phyloP scores from a whole-genome alignment of 2,888 invertebrate genomes.

The Escarpia spicata region DNA sequence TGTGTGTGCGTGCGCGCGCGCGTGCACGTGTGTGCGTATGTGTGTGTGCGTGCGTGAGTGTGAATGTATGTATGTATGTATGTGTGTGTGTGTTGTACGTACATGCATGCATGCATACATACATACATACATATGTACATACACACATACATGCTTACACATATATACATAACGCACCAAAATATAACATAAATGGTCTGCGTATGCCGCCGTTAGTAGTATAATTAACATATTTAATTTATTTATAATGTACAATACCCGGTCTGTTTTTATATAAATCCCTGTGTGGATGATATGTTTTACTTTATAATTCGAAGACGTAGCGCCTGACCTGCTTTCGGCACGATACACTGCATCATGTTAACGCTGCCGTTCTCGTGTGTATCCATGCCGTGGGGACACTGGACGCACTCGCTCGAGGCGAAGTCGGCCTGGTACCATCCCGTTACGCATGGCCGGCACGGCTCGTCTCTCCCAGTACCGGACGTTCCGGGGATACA shows the following conservation, averaged over 20 bases:
- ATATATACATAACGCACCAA: no score
- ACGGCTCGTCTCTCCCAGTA: not conserved
- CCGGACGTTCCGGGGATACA: not conserved
- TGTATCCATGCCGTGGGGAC: not conserved
- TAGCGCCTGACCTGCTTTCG: not conserved
- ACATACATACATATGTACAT: no score
- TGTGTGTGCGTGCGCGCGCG: not conserved
- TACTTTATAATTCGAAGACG: not conserved
- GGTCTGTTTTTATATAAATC: no score
- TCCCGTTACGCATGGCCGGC: not conserved
- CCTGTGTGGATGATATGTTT: no score
- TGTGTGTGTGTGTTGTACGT: not conserved
- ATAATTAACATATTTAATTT: no score
- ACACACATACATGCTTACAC: no score
- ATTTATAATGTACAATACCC: no score
- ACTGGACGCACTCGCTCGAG: not conserved
- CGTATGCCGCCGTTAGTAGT: no score
- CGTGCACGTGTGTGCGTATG: not conserved
- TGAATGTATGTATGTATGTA: not conserved
- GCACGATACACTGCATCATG: conserved; percentile 1
- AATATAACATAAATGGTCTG: no score
- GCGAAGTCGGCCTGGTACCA: not conserved
- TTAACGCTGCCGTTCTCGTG: not conserved
- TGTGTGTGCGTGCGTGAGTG: not conserved
- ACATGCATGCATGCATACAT: no score